Conservation (phyloP, 37 sponge, comb jelly and placozoan species). For the Oscarella lobularis region DNA sequence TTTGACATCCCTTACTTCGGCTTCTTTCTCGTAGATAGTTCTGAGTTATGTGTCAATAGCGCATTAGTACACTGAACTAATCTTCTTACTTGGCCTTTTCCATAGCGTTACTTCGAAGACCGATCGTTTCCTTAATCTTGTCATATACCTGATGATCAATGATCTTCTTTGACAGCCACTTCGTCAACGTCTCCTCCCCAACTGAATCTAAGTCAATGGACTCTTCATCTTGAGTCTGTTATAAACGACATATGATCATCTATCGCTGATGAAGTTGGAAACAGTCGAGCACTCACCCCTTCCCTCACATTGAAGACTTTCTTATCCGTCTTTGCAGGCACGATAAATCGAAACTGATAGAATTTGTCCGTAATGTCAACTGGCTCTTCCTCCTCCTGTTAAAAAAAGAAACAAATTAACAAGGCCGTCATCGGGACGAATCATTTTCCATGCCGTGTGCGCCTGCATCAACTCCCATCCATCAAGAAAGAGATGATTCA, state of each 20-base stretch:
- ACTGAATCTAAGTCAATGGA: not conserved
- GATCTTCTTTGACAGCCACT: not conserved
- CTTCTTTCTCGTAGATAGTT: constrained; percentile 50
- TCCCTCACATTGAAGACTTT: constrained; percentile 45
- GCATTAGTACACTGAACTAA: not conserved
- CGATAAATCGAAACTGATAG: constrained; percentile 75
- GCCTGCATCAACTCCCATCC: constrained; percentile 60
- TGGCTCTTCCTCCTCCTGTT: constrained; percentile 66
- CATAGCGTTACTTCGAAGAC: not conserved
- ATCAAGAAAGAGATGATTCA: constrained; percentile 77
- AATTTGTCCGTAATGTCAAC: constrained; percentile 86
- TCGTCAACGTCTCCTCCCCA: not conserved
- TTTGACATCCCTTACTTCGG: constrained; percentile 56
- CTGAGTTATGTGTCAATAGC: too few relatives aligned
- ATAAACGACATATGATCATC: not conserved
- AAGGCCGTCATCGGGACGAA: not conserved
- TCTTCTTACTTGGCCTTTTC: not conserved
- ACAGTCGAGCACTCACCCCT: not conserved
- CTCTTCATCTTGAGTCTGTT: not conserved
- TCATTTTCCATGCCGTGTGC: constrained; percentile 7
- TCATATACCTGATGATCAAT: not conserved
- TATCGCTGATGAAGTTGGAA: not conserved
- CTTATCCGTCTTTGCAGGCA: constrained; percentile 53
- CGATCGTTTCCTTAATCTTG: not conserved
- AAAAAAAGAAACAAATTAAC: not conserved